A percentile compares a stretch with the other conserved stretches of the same genome.
These are phyloP conservation scores for Cheiracanthium punctorium DNA, from an alignment of 2,888 invertebrate species.

Conservation along the genomic window DNA sequence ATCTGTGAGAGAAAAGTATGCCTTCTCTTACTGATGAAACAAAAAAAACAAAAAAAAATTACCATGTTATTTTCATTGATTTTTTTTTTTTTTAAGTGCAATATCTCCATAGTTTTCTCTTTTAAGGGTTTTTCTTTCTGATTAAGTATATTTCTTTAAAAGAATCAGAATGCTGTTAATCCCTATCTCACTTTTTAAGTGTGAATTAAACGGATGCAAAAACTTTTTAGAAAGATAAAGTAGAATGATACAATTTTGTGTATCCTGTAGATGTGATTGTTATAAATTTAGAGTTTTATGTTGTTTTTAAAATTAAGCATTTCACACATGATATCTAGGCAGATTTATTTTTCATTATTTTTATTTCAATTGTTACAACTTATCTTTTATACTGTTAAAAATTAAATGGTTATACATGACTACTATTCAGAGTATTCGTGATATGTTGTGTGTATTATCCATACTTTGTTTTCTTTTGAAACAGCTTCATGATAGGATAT, in stretches of 20 bases:
- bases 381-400: conserved; percentile 55
- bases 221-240: conserved; percentile 50
- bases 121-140: conserved; percentile 42
- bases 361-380: conserved; percentile 38
- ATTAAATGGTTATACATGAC: conserved; percentile 28
- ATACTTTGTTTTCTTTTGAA: conserved; percentile 31
- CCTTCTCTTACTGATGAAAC: conserved; percentile 59
- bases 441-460: conserved; percentile 44
- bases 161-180: conserved; percentile 42
- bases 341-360: conserved; percentile 49
- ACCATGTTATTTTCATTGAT: conserved; percentile 52
- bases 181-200: conserved; percentile 31
- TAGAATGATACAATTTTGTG: conserved; percentile 48
- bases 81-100: conserved; percentile 33
- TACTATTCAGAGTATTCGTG: conserved; percentile 35
- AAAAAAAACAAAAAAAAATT: conserved; percentile 48
- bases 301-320: conserved; percentile 45
- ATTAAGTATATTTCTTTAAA: conserved; percentile 39
- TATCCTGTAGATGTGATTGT: conserved; percentile 56
- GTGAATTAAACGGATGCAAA: conserved; percentile 41
- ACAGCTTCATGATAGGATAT: conserved; percentile 9
- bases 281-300: conserved; percentile 53
- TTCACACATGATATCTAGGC: conserved; percentile 43
- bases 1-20: conserved; percentile 54
- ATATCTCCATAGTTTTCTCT: conserved; percentile 41